Evolutionary conservation across 2,797 vertebrate genomes (phyloP).

Genomic region (Propithecus deckenii): DNA sequence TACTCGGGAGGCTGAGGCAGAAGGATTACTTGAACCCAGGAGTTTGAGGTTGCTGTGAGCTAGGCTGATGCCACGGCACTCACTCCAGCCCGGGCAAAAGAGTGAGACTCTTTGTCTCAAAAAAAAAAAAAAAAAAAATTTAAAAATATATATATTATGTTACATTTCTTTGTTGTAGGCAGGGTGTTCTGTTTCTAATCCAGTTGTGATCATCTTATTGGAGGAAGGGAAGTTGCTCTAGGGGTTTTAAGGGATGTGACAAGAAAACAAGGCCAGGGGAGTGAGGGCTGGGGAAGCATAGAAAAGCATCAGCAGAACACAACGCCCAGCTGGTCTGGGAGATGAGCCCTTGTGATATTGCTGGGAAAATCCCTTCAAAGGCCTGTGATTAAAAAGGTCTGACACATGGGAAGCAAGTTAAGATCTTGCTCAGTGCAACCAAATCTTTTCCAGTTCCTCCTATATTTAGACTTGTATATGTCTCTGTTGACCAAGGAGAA

Average conservation of each 20-base stretch:
- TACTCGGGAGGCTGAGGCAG: too few relatives aligned
- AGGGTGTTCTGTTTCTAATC: background rate
- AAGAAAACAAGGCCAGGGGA: background rate
- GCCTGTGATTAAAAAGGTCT: background rate
- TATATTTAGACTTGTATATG: background rate
- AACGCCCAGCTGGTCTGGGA: background rate
- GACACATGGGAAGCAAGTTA: background rate
- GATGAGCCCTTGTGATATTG: background rate
- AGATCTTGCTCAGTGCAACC: background rate
- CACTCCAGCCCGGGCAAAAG: too few relatives aligned
- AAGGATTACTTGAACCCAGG: too few relatives aligned
- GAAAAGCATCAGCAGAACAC: background rate
- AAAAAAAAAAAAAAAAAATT: too few relatives aligned
- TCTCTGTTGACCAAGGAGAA: background rate
- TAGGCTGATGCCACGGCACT: too few relatives aligned
- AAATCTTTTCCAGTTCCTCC: background rate
- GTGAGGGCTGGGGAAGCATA: background rate
- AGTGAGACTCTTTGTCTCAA: too few relatives aligned
- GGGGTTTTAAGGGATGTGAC: background rate
- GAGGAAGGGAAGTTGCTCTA: background rate
- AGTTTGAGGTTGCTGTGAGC: too few relatives aligned
- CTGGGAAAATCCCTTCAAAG: background rate
- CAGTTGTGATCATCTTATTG: background rate
- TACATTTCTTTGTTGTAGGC: background rate
- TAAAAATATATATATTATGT: background rate